Base-by-base conservation (phyloP, 2,797 vertebrate species). In the Trematomus bernacchii region DNA sequence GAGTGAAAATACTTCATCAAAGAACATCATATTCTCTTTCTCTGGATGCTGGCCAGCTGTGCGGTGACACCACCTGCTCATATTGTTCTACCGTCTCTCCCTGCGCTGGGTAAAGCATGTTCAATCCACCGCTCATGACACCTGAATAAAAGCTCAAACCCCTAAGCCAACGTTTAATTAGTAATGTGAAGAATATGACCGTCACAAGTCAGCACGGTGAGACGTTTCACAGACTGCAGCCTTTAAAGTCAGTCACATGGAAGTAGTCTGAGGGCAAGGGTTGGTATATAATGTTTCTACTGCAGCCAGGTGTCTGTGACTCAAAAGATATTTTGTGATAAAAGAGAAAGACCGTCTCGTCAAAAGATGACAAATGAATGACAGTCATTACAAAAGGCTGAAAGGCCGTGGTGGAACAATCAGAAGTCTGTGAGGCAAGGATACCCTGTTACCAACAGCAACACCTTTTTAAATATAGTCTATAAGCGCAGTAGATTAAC, bases 1-100 rank as follows among this genome's bases (percentile, higher is more conserved):
- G 42, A 46, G 55, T 0, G 30, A 27, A 70, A 53, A 61, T 27
- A 46, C 50, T 55, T 73, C 23, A 82, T 88, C 79, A 88, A 88
- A 89, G 77, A 75, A 30, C 19, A 53, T 52, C 33, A 8, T n/a
- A 44, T 62, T 21, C 10, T 70, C 66, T 66, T 50, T 68, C 58
- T 76, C 76, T 89, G 87, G 76, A 86, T 51, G 55, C 42, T 13
- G 57, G 64, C 80, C 80, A 84, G 69, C 85, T 73, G 59, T 63
- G 73, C 53, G 46, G 48, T 59, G 70, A 72, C 71, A 47, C 76
- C 83, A 23, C 57, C 54, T 53, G 19, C 19, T 0, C 44, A 15
- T 27, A 71, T 62, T 71, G 80, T 83, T 66, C 23, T 0, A 7
- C 50, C 13, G 19, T 70, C 53, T 42, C 60, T 59, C 44, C 9